Conservation (phyloP, 2,888 invertebrate genomes). For the Lithophane ornitopus region DNA sequence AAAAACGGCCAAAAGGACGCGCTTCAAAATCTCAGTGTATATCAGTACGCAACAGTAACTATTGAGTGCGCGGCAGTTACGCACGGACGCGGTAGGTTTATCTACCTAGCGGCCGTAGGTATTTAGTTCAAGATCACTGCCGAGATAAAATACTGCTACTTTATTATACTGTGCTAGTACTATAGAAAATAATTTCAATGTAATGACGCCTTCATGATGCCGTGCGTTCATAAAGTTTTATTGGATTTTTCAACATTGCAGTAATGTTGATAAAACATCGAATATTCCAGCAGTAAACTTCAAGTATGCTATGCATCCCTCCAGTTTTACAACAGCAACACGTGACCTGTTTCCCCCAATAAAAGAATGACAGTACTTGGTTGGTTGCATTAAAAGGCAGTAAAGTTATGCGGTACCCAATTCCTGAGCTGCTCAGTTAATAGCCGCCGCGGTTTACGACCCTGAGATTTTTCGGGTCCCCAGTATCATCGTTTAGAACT, state of each 20-base stretch:
- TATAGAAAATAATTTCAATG: slow-evolving; percentile 28
- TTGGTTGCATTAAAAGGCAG: slow-evolving; percentile 68
- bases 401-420: slow-evolving; percentile 67
- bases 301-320: slow-evolving; percentile 60
- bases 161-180: too few relatives aligned
- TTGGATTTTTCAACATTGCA: slow-evolving; percentile 35
- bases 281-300: slow-evolving; percentile 56
- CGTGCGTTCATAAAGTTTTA: slow-evolving; percentile 29
- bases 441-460: slow-evolving; percentile 64
- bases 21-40: too few relatives aligned
- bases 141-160: too few relatives aligned
- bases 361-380: slow-evolving; percentile 63
- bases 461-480: slow-evolving; percentile 67
- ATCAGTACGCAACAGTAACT: too few relatives aligned
- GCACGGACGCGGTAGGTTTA: too few relatives aligned
- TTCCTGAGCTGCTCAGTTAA: slow-evolving; percentile 66
- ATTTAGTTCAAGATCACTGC: too few relatives aligned
- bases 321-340: slow-evolving; percentile 61
- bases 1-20: too few relatives aligned
- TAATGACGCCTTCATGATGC: slow-evolving; percentile 12
- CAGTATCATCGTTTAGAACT: slow-evolving; percentile 66
- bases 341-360: slow-evolving; percentile 61
- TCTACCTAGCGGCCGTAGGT: too few relatives aligned
- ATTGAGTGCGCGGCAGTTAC: too few relatives aligned
- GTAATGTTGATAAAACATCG: slow-evolving; percentile 32